phyloP scores from a whole-genome alignment of 2,888 invertebrate genomes.

The Zaprionus obscuricornis region DNA sequence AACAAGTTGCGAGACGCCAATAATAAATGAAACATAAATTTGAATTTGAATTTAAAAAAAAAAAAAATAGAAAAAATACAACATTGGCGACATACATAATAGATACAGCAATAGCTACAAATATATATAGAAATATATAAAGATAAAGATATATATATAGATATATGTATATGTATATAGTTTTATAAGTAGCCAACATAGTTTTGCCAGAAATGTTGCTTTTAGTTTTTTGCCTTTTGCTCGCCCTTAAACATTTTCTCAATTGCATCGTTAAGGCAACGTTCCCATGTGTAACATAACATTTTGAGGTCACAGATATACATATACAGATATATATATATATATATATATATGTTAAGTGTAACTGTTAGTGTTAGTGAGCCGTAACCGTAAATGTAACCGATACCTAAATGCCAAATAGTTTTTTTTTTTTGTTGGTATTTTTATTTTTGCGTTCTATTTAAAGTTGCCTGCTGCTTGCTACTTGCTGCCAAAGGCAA shows the following conservation, averaged over 20 bases:
- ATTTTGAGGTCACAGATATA: conserved; percentile 47
- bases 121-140: not conserved
- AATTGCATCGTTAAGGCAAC: conserved; percentile 60
- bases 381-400: not conserved
- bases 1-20: conserved; percentile 61
- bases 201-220: no score
- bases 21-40: conserved; percentile 78
- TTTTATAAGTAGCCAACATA: not conserved
- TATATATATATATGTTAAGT: not conserved
- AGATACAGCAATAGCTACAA: conserved; percentile 3
- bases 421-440: conserved; percentile 3
- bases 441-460: conserved; percentile 16
- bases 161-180: not conserved
- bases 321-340: not conserved
- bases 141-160: not conserved
- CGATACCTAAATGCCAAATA: conserved; percentile 28
- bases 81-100: conserved; percentile 12
- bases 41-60: no score
- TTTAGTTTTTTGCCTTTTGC: conserved; percentile 7
- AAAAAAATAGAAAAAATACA: no score
- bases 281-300: conserved; percentile 33
- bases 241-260: conserved; percentile 44
- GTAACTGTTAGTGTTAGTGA: conserved; percentile 4
- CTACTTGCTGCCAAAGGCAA: conserved; percentile 20
- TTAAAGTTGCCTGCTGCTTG: conserved; percentile 38